Evolutionary conservation across 2,888 invertebrate species (phyloP), one percentile per base, ranked within the genome.

Genomic region (Ecliptopera silaceata): DNA sequence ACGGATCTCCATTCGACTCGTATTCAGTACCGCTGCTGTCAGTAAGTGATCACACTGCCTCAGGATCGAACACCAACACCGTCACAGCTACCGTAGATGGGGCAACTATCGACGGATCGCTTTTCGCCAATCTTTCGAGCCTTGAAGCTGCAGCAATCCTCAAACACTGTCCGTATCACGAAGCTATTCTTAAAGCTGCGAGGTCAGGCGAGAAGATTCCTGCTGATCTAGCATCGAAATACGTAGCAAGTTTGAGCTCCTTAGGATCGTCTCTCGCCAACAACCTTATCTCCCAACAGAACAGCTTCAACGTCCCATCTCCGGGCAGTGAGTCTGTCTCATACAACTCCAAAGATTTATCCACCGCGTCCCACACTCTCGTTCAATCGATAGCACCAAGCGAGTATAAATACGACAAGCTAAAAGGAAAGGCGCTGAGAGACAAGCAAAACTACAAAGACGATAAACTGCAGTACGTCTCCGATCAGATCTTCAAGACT

Each of bases 131-230:
- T 20, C 63, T 90, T 1, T 85, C 85, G 0, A 88, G 77, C 47
- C 67, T 85, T 38, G 91, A 91, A 13, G 91, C 88, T 0, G 91
- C 90, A 2, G 91, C 90, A 0, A 91, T 92, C 41, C 61, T 92
- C 6, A 91, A 92, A 56, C 91, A 92, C 64, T 92, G 92, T 52
- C 92, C 92, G 0, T 92, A 92, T 41, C 92, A 92, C 34, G 91
- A 91, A 65, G 92, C 91, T 17, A 88, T 92, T n/a, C 67, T 92
- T 0, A 85, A 77, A 69, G 92, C 92, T 0, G 92, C 91, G 0
- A 77, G 80, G 45, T 68, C 65, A 0, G 91, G 91, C 0, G 86
- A 86, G 17, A 85, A 77, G 51, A 87, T 91, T 1, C 92, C 93
- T 0, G 80, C 88, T 6, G 90, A 89, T 3, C 58, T 92, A 10